Conservation (phyloP, 2,113 vertebrate species). For the Propithecus coquereli region DNA sequence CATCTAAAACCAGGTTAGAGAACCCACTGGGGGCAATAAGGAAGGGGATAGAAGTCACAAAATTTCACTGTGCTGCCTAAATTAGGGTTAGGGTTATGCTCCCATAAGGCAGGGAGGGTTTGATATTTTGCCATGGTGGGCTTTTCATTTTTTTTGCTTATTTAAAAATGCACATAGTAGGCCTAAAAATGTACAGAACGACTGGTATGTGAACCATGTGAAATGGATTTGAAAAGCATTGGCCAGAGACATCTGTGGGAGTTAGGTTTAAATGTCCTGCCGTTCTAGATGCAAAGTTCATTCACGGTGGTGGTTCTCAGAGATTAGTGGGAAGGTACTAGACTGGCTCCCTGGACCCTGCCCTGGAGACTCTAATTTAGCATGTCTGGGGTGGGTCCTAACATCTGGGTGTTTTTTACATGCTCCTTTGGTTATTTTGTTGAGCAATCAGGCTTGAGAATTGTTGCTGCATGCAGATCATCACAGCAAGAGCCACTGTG, state of each 20-base stretch:
- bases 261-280: background rate
- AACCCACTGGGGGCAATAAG: background rate
- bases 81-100: background rate
- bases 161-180: background rate
- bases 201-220: background rate
- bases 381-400: background rate
- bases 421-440: background rate
- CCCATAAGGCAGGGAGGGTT: background rate
- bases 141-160: background rate
- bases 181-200: background rate
- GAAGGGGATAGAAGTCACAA: background rate
- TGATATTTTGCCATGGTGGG: background rate
- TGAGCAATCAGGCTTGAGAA: background rate
- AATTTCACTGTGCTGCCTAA: background rate
- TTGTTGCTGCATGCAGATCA: background rate
- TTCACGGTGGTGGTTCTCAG: background rate
- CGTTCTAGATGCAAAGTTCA: background rate
- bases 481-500: background rate
- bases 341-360: background rate
- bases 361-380: background rate
- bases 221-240: background rate
- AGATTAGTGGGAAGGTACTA: background rate
- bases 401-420: background rate
- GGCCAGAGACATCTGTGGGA: background rate
- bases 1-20: background rate